These are phyloP conservation scores for Engystomops pustulosus DNA, from an alignment of 2,113 vertebrate genomes.

Conservation along the genomic window DNA sequence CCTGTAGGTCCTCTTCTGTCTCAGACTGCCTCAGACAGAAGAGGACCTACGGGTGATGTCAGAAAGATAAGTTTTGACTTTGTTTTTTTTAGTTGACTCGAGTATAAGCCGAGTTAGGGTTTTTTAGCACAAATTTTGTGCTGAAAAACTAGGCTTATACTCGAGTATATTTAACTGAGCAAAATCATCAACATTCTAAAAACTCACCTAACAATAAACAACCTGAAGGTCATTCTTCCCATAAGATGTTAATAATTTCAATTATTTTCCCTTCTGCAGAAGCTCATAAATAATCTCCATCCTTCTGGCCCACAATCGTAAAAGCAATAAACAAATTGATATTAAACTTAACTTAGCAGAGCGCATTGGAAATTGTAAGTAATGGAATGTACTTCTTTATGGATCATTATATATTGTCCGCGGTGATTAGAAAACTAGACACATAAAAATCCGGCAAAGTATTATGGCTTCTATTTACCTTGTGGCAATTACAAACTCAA, in stretches of 20 bases:
- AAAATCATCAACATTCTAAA: background rate
- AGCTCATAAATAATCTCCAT: constrained; percentile 35
- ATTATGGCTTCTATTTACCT: constrained; percentile 25
- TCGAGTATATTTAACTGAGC: background rate
- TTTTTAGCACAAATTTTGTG: too few species aligned
- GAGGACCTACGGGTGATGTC: too few species aligned
- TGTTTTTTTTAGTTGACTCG: too few species aligned
- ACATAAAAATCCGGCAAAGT: constrained; percentile 49
- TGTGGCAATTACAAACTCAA: background rate
- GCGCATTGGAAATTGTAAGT: constrained; percentile 60
- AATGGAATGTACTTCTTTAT: constrained; percentile 64
- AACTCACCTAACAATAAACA: background rate
- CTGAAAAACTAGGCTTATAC: too few species aligned
- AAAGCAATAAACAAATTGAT: constrained; percentile 64
- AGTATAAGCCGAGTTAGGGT: too few species aligned
- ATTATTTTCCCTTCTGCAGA: constrained; percentile 44
- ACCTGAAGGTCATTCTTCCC: constrained; percentile 15
- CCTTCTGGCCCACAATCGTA: constrained; percentile 57
- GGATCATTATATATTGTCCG: constrained; percentile 59
- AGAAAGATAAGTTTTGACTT: too few species aligned
- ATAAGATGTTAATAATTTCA: constrained; percentile 28
- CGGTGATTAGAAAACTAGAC: constrained; percentile 61
- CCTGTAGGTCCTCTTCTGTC: too few species aligned
- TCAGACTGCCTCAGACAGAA: too few species aligned
- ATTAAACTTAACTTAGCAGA: constrained; percentile 44